phyloP scores from a whole-genome alignment of 2,797 vertebrate genomes.

The Chrysolophus pictus region DNA sequence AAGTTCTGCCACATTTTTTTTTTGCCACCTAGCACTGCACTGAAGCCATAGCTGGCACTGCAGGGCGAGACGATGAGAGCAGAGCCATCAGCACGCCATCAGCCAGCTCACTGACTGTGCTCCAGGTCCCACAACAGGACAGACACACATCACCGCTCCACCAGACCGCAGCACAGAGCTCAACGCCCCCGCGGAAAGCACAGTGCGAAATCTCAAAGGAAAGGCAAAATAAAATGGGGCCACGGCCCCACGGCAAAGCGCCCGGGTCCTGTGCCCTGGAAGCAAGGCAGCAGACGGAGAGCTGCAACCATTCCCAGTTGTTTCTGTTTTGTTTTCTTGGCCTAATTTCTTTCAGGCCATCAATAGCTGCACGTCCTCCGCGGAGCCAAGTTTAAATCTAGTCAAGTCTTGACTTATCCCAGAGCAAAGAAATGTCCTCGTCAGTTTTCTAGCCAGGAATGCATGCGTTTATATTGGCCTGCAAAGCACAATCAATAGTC shows the following conservation, averaged over 20 bases:
- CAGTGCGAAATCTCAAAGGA: neutral
- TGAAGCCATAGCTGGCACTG: neutral
- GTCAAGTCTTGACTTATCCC: conserved; percentile 1
- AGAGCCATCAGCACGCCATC: neutral
- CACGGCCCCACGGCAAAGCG: neutral
- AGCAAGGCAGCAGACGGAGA: neutral
- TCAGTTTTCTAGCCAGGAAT: neutral
- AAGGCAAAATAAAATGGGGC: neutral
- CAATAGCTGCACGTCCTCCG: neutral
- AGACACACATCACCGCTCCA: accelerated
- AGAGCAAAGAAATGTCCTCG: neutral
- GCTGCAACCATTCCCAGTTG: neutral
- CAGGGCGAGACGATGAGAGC: neutral
- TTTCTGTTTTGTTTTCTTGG: conserved; percentile 21
- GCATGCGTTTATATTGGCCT: neutral
- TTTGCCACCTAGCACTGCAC: neutral
- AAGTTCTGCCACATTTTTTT: neutral
- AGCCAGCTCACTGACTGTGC: neutral
- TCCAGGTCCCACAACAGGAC: accelerated
- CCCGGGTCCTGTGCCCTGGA: neutral
- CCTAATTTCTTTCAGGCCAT: conserved; percentile 45
- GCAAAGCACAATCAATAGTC: neutral
- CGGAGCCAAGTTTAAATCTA: conserved; percentile 38
- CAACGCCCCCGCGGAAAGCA: neutral
- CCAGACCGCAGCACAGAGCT: neutral